phyloP scores from a whole-genome alignment of 2,113 vertebrate species.

The Gavialis gangeticus region DNA sequence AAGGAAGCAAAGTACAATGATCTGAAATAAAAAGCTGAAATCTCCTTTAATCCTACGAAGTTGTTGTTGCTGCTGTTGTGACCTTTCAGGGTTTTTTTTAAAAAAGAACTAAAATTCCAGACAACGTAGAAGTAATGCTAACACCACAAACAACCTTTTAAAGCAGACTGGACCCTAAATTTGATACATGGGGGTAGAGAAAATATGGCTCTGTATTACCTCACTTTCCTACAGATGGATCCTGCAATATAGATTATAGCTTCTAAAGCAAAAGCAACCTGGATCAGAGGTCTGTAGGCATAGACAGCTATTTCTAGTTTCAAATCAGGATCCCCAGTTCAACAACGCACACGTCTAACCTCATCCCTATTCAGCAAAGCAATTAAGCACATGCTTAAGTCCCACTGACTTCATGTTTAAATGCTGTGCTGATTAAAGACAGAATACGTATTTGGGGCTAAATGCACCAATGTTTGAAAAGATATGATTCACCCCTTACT shows the following conservation, averaged over 20 bases:
- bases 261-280: not conserved
- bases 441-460: not conserved
- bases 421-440: not conserved
- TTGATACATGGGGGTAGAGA: not conserved
- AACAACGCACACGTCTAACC: not conserved
- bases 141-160: conserved; percentile 7
- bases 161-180: not conserved
- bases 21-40: not conserved
- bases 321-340: not conserved
- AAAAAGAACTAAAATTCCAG: not conserved
- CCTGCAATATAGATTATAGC: not conserved
- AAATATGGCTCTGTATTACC: not conserved
- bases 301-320: not conserved
- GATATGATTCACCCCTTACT: not conserved
- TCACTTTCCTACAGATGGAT: not conserved
- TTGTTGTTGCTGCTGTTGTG: too few relatives aligned
- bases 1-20: not conserved
- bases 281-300: not conserved
- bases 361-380: not conserved
- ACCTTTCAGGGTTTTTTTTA: not conserved
- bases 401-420: not conserved
- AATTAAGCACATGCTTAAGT: not conserved
- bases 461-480: not conserved
- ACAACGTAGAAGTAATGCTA: not conserved
- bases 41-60: not conserved